Percentiles rank a stretch among this genome's conserved stretches.
These are phyloP conservation scores for Dascillus cervinus DNA, from an alignment of 2,888 invertebrate genomes.

Conservation along the genomic window DNA sequence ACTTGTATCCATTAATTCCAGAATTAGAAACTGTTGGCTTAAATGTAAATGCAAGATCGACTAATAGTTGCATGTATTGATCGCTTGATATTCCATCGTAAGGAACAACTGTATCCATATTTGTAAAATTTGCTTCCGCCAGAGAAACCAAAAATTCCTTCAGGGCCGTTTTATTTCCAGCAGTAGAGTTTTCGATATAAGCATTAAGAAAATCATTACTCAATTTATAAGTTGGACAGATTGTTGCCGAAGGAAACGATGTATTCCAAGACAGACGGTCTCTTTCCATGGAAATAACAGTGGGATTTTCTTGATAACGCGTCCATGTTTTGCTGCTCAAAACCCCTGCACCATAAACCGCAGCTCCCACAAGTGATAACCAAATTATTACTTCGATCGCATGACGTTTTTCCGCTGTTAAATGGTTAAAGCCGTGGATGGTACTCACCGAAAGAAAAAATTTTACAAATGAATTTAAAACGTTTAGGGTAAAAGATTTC, in stretches of 20 bases:
- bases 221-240: conserved; percentile 55
- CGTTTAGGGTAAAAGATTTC: no score
- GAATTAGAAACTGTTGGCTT: conserved; percentile 43
- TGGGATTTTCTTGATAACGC: conserved; percentile 62
- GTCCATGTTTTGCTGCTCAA: conserved; percentile 53
- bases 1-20: conserved; percentile 25
- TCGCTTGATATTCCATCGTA: conserved; percentile 49
- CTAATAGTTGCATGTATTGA: conserved; percentile 50
- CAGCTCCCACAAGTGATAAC: conserved; percentile 26
- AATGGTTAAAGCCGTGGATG: conserved; percentile 33
- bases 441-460: conserved; percentile 30
- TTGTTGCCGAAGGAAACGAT: conserved; percentile 59
- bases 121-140: conserved; percentile 52
- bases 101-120: conserved; percentile 49
- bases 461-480: conserved; percentile 10
- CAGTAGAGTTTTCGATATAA: conserved; percentile 38
- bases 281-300: conserved; percentile 66
- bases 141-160: conserved; percentile 49
- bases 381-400: conserved; percentile 30
- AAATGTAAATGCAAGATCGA: conserved; percentile 47
- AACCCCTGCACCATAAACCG: conserved; percentile 28
- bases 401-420: conserved; percentile 25
- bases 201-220: conserved; percentile 47
- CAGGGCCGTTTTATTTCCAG: conserved; percentile 46
- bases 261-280: conserved; percentile 67